Conservation (phyloP, 2,113 vertebrate genomes). For the Rattus norvegicus region DNA sequence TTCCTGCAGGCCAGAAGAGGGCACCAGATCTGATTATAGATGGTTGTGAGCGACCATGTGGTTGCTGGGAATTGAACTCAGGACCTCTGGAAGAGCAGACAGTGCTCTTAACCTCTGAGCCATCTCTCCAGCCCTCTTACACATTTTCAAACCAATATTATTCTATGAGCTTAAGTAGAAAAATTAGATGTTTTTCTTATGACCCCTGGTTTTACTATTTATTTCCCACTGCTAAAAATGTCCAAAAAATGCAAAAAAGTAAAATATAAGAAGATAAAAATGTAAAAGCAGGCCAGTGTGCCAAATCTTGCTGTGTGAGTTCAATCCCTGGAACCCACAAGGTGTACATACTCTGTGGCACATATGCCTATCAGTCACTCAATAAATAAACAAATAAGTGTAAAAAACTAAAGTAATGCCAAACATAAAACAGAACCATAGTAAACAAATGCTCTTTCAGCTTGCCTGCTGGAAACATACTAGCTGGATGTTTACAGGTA, state of each 20-base stretch:
- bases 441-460: background rate
- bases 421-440: background rate
- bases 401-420: background rate
- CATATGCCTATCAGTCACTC: background rate
- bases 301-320: background rate
- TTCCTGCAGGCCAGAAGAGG: too few relatives aligned
- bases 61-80: too few relatives aligned
- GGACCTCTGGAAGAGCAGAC: too few relatives aligned
- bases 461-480: background rate
- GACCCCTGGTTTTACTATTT: background rate
- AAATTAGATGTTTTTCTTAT: background rate
- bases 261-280: too few relatives aligned
- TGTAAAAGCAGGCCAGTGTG: rapidly evolving
- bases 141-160: background rate
- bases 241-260: background rate
- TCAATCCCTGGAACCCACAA: background rate
- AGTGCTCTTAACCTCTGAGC: too few relatives aligned
- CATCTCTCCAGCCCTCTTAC: too few relatives aligned
- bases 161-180: background rate
- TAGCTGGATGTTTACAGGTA: background rate
- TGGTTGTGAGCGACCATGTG: too few relatives aligned
- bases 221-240: background rate
- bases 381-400: background rate
- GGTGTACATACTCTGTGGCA: background rate
- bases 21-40: too few relatives aligned